Percentiles rank a stretch among this genome's conserved stretches.
Conservation (phyloP, 1,140 invertebrate species). For the Limonius californicus region DNA sequence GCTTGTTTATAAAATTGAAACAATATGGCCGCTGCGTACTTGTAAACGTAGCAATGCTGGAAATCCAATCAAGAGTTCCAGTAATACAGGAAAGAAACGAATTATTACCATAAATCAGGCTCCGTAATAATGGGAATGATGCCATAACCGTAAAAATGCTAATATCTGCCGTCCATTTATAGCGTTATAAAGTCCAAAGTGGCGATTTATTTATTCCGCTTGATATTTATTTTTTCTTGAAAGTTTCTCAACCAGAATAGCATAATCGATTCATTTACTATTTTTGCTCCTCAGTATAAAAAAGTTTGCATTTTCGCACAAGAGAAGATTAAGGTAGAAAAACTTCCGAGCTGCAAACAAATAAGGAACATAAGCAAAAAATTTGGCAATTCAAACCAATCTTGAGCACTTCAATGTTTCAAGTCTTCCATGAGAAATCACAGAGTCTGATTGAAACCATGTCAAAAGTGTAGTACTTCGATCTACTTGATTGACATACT, state of each 20-base stretch:
- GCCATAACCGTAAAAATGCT: conserved; percentile 10
- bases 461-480: no score
- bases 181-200: not conserved
- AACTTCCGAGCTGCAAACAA: no score
- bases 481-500: no score
- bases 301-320: no score
- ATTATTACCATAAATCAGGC: conserved; percentile 5
- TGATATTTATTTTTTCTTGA: not conserved
- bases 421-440: no score
- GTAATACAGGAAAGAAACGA: not conserved
- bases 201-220: not conserved
- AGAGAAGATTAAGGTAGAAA: no score
- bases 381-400: no score
- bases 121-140: conserved; percentile 9
- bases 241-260: not conserved
- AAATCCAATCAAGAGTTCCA: not conserved
- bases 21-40: not conserved
- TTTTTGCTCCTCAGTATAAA: not conserved
- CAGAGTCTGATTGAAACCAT: no score
- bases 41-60: not conserved
- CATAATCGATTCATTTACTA: not conserved
- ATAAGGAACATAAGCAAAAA: no score
- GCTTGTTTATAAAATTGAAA: conserved; percentile 6
- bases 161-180: not conserved
- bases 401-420: no score